phyloP scores from a whole-genome alignment of 1,140 invertebrate genomes.

The Trachymyrmex septentrionalis region DNA sequence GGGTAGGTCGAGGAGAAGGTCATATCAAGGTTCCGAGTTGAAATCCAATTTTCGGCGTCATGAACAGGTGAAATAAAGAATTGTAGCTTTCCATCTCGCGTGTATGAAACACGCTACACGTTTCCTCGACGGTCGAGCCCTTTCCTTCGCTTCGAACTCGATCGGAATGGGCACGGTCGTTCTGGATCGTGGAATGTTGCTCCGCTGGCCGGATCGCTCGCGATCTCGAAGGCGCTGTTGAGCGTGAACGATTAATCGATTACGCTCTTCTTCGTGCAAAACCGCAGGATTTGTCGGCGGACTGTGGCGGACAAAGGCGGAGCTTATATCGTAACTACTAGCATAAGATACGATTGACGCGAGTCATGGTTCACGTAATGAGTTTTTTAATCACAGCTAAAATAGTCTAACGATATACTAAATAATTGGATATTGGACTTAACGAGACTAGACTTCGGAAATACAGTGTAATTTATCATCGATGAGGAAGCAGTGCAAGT shows the following conservation, averaged over 20 bases:
- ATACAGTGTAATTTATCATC: constrained; percentile 2
- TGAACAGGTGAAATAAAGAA: constrained; percentile 6
- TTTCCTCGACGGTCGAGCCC: constrained; percentile 17
- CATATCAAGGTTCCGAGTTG: constrained; percentile 41
- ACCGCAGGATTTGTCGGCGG: background rate
- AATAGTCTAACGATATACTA: background rate
- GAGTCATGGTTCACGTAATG: background rate
- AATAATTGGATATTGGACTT: background rate
- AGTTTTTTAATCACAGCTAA: background rate
- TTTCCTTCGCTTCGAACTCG: constrained; percentile 39
- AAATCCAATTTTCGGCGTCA: constrained; percentile 47
- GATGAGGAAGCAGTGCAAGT: background rate
- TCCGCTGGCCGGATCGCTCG: constrained; percentile 34
- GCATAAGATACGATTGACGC: background rate
- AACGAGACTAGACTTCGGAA: background rate
- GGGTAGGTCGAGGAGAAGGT: constrained; percentile 50
- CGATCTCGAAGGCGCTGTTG: constrained; percentile 35
- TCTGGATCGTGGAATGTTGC: constrained; percentile 66
- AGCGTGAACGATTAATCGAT: constrained; percentile 36
- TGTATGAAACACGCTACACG: background rate
- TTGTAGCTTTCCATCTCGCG: background rate
- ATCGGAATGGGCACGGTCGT: constrained; percentile 45
- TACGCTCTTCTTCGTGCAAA: constrained; percentile 27
- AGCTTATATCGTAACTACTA: background rate
- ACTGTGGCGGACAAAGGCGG: background rate